A percentile compares a stretch with the other conserved stretches of the same genome.
These are phyloP conservation scores for Sphenopsis melanotis DNA, from an alignment of 2,797 vertebrate genomes.

Conservation along the genomic window DNA sequence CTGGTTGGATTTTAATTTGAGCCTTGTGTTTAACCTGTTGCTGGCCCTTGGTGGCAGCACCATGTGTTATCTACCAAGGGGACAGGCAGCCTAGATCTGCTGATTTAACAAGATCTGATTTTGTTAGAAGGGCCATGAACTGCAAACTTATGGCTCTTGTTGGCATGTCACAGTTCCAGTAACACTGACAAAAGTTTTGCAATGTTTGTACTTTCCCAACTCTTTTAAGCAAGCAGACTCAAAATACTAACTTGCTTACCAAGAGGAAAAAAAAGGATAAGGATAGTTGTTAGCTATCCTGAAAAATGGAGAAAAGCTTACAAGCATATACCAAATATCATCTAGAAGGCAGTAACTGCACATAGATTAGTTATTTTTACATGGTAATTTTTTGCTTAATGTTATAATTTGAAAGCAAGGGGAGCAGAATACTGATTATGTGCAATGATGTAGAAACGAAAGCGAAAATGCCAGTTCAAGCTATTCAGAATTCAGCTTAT, in stretches of 20 bases:
- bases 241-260: neutral
- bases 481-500: neutral
- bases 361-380: neutral
- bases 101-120: neutral
- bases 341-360: neutral
- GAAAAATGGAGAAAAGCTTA: neutral
- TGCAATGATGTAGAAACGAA: neutral
- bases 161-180: neutral
- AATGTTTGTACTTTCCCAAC: conserved; percentile 43
- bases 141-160: neutral
- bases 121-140: neutral
- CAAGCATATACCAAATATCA: neutral
- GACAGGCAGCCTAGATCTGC: neutral
- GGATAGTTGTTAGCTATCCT: neutral
- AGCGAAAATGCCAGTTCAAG: neutral
- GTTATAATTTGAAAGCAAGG: neutral
- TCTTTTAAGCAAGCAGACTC: neutral
- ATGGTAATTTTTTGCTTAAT: neutral
- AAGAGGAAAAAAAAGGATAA: neutral
- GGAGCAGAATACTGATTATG: neutral
- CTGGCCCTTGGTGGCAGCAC: neutral
- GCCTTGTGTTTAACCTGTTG: neutral
- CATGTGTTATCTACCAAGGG: neutral
- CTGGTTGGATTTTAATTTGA: neutral
- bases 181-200: neutral